Evolutionary conservation across 2,797 vertebrate species (phyloP).

Genomic region (Fundulus diaphanus): DNA sequence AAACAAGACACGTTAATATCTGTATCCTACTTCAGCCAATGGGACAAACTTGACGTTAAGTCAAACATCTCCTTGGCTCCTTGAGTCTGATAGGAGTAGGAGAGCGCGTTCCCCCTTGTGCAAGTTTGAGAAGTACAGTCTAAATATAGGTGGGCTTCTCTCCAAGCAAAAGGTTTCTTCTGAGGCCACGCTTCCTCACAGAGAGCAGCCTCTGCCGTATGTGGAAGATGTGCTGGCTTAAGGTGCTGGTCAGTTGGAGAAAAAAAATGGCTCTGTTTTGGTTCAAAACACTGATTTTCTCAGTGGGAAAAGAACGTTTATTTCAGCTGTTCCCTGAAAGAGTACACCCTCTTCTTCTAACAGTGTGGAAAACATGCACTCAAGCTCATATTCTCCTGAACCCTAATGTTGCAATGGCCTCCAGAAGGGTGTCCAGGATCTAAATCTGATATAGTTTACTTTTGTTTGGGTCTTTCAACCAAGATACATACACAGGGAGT

Average conservation of each 20-base stretch:
- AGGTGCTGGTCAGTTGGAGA: constrained; percentile 6
- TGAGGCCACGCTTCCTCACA: constrained; percentile 24
- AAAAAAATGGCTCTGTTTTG: neutral
- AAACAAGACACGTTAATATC: too few relatives aligned
- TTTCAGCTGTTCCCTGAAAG: neutral
- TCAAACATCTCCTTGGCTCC: neutral
- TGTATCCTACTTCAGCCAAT: neutral
- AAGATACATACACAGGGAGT: neutral
- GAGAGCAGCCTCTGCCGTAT: neutral
- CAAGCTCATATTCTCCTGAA: neutral
- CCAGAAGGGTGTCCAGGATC: neutral
- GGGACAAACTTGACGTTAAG: neutral
- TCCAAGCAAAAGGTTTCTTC: constrained; percentile 22
- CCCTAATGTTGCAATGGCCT: neutral
- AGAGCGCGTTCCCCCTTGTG: constrained; percentile 11
- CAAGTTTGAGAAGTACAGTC: constrained; percentile 18
- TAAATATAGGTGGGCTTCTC: constrained; percentile 52
- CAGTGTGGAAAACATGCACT: neutral
- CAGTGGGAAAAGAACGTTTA: neutral
- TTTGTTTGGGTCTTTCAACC: neutral
- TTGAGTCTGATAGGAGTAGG: neutral
- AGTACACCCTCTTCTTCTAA: neutral
- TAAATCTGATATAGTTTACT: neutral
- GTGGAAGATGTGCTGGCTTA: neutral
- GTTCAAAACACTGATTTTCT: constrained; percentile 1